Evolutionary conservation across 2,888 invertebrate genomes (phyloP).

Genomic region (Pseudolycoriella hygida): DNA sequence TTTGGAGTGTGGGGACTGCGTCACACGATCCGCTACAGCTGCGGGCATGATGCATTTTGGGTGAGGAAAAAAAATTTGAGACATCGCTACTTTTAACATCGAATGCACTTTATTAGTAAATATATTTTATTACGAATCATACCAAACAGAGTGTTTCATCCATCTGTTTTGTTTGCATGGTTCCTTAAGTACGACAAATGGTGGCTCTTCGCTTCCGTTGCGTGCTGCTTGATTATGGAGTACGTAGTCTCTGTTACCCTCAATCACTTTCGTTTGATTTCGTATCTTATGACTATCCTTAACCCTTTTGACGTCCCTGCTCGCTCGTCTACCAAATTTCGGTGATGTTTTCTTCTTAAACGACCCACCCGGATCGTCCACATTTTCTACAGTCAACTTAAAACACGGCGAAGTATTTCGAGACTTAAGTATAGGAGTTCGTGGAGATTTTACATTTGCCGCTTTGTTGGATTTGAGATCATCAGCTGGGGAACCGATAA

Average conservation of each 20-base stretch:
- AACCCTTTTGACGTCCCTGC: background rate
- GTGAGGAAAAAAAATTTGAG: no score
- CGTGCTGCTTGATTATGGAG: background rate
- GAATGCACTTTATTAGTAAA: no score
- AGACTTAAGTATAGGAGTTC: background rate
- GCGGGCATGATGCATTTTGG: no score
- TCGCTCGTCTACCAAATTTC: constrained; percentile 22
- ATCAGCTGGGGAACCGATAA: background rate
- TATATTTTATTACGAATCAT: constrained; percentile 12
- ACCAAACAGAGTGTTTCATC: constrained; percentile 26
- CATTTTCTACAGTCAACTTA: constrained; percentile 12
- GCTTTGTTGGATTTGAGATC: background rate
- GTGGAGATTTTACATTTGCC: background rate
- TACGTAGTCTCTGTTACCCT: constrained; percentile 23
- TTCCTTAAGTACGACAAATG: constrained; percentile 26
- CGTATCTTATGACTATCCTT: constrained; percentile 11
- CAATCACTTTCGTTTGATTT: constrained; percentile 21
- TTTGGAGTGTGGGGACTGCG: no score
- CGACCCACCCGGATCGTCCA: constrained; percentile 17
- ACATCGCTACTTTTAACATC: no score
- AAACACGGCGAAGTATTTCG: constrained; percentile 7
- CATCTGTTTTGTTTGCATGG: constrained; percentile 24
- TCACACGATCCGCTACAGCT: no score
- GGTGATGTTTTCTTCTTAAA: constrained; percentile 16
- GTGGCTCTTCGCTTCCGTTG: constrained; percentile 9